Evolutionary conservation across 2,113 vertebrate species (phyloP), one percentile per base, ranked within the genome.

Genomic region (Halcyon malimbica): DNA sequence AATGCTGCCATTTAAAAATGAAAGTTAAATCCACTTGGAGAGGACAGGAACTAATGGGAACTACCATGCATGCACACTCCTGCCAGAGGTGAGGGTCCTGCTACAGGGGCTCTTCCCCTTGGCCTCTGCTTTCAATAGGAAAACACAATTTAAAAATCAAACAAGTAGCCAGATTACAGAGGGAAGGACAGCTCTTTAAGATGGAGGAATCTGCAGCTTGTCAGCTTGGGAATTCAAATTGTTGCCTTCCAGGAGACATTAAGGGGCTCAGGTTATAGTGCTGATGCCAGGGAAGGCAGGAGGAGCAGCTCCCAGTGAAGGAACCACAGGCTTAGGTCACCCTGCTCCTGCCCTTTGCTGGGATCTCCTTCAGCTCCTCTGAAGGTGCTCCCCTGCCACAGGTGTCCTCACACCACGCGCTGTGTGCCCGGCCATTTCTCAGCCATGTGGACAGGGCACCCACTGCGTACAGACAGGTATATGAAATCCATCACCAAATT

Each of bases 1-100:
- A 96, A 97, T 93, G 83, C 93, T 96, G 94, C 92, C 93, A 95
- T 96, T 95, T 87, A 90, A 84, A 96, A 96, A 94, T 56, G 71
- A 73, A 94, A 92, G 90, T 87, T 92, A 94, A 94, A 96, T 77
- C 70, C 70, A 82, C 83, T 91, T 70, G 80, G 91, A 96, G 78
- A 1, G 0, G 75, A 91, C 53, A 89, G 81, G 68, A 94, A 51
- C 93, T 86, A 86, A 93, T 59, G 76, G 93, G 54, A 89, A 31
- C 76, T 74, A 67, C 85, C 1, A 0, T 35, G 75, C 4, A 5
- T 10, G 44, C 65, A 69, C 39, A 20, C 1, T 62, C 62, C 73
- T 93, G 90, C 83, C 68, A 37, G 69, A 89, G 89, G 65, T 62
- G 65, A 90, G 50, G 65, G 87, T 91, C 48, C 62, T 84, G 80